Evolutionary conservation across 2,888 invertebrate species (phyloP), one percentile per base, ranked within the genome.

Genomic region (Callyntrura guangdongensis): DNA sequence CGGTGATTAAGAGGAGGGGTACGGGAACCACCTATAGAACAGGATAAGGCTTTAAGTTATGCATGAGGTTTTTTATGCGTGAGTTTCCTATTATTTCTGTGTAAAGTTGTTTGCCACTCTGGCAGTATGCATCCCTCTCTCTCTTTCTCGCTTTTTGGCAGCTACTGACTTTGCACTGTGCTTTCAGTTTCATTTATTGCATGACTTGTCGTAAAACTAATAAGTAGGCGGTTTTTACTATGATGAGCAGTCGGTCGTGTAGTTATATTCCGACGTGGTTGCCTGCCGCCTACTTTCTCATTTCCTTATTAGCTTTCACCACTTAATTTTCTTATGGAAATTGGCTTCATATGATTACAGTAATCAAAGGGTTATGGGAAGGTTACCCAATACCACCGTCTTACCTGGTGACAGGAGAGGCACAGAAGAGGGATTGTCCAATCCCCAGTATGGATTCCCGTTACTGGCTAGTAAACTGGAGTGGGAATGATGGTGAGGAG

Each of bases 381-480:
- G n/a, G n/a, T n/a, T n/a, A n/a, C n/a, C n/a, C n/a, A n/a, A n/a
- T n/a, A n/a, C n/a, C 56, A 36, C 53, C n/a, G 67, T 49, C 85
- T 92, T 92, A 93, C 93, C 92, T 89, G 89, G 92, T 79, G 91
- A 86, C 20, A 92, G 61, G 59, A 92, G 92, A 91, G 93, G 91
- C 90, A 92, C 88, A 87, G 61, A 81, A 47, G 72, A 77, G 89
- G 92, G 92, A 85, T 84, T 86, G 22, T 89, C 84, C n/a, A 89
- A 9, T 11, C 64, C 74, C 89, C 89, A 84, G 59, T 90, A 92
- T 74, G 81, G 90, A 85, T 84, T 90, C 27, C 74, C 90, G 90
- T 53, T 89, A 81, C 74, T 83, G 14, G 67, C 56, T 25, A 77
- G 12, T 45, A 69, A 49, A 81, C 79, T 83, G 77, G 74, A 91